Evolutionary conservation across 1,140 invertebrate species (phyloP).

Genomic region (Conopomorpha cramerella): DNA sequence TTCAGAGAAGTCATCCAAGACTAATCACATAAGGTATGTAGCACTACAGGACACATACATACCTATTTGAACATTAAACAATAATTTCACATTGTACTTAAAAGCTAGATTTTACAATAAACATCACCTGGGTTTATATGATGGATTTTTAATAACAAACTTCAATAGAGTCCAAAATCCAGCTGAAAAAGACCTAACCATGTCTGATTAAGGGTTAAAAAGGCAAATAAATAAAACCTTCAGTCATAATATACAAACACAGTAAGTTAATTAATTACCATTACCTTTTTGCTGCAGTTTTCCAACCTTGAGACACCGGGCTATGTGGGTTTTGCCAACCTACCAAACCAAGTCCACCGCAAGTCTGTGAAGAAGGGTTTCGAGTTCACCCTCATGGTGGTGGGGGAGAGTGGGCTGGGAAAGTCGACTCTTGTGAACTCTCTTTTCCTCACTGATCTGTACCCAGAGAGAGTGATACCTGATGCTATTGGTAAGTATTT

Average conservation of each 20-base stretch:
- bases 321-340: constrained; percentile 91
- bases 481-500: constrained; percentile 76
- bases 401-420: constrained; percentile 94
- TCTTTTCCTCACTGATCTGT: constrained; percentile 95
- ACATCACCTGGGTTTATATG: no score
- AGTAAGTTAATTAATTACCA: constrained; percentile 7
- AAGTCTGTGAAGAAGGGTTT: constrained; percentile 98
- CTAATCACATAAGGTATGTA: no score
- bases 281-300: constrained; percentile 65
- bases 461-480: constrained; percentile 85
- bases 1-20: no score
- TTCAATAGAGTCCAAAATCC: no score
- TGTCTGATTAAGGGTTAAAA: no score
- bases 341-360: constrained; percentile 94
- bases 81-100: no score
- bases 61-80: no score
- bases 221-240: constrained; percentile 2
- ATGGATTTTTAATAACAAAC: no score
- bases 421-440: constrained; percentile 98
- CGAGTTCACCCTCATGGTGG: constrained; percentile 97
- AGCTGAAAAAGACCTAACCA: no score
- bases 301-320: constrained; percentile 81
- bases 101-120: no score
- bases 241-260: constrained; percentile 5
- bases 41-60: no score